Conservation (phyloP, 2,797 vertebrate species). For the Eleutherodactylus coqui region DNA sequence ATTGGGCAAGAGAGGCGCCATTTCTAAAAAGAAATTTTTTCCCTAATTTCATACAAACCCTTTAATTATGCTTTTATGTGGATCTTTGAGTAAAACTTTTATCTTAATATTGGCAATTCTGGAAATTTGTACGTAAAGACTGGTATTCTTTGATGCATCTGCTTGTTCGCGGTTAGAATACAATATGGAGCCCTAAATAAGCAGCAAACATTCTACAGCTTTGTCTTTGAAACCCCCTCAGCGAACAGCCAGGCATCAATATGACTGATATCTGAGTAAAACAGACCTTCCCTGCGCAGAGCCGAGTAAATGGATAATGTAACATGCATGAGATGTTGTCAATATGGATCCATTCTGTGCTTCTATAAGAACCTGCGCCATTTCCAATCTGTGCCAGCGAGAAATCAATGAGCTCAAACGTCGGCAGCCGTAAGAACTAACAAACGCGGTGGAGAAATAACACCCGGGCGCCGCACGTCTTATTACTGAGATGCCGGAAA, state of each 20-base stretch:
- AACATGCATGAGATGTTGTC: slow-evolving; percentile 19
- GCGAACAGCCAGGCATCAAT: background rate
- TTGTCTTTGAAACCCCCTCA: background rate
- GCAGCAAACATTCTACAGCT: background rate
- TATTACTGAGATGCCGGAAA: background rate
- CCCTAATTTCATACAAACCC: too few species aligned
- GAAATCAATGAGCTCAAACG: slow-evolving; percentile 24
- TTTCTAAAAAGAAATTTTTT: too few species aligned
- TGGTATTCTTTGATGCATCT: background rate
- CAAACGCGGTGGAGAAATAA: background rate
- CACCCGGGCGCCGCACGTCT: background rate
- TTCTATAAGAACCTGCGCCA: slow-evolving; percentile 1
- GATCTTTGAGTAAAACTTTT: too few species aligned
- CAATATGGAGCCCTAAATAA: background rate
- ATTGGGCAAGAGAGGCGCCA: too few species aligned
- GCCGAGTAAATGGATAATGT: slow-evolving; percentile 12
- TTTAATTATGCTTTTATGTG: too few species aligned
- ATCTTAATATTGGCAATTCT: too few species aligned
- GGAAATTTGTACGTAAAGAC: background rate
- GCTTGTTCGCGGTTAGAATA: background rate
- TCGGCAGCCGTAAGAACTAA: background rate
- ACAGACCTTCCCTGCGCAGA: slow-evolving; percentile 4
- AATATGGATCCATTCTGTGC: slow-evolving; percentile 30
- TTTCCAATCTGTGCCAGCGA: background rate
- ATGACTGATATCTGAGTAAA: background rate